Base-by-base conservation (phyloP, 2,888 invertebrate genomes). In the Agapostemon virescens region DNA sequence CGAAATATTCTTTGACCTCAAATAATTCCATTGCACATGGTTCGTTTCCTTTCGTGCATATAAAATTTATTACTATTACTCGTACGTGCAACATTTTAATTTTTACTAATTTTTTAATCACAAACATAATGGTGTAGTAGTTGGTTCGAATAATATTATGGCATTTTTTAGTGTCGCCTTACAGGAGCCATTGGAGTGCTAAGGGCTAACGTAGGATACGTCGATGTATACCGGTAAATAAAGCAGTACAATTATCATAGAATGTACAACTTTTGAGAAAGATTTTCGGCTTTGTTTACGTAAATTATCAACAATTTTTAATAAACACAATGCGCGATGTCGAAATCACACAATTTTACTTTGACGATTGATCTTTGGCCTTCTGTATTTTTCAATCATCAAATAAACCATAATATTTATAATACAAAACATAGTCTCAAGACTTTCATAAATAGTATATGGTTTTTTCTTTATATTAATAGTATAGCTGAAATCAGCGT, bases 291-390 rank as follows among this genome's bases (percentile, higher is more conserved):
- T 58, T 33, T 58, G 26, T 13, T 26, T 11, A 33, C 9, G 52
- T 58, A 2, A 33, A 1, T 61, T 9, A 26, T 66, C 36, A 17
- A 20, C 33, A 36, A 55, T 23, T 13, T n/a, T 15, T 38, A 20
- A 66, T 63, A 40, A 74, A 74, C 52, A 30, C 55, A 49, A 40
- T 61, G 66, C 40, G 64, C 78, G 74, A 74, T 84, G 75, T 77
- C 70, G 77, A 69, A 77, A 77, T 66, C 42, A 15, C 74, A 70
- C 42, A 40, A 52, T 74, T 73, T 77, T 42, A 55, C 23, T 70
- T 38, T 38, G 17, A 23, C 70, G 61, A 69, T 61, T 23, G n/a
- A 76, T 82, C 74, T 84, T 84, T 84, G 81, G 81, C 42, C 70
- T 83, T 55, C 15, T 36, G 64, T 38, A 55, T 33, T 42, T 72